Evolutionary conservation across 2,113 vertebrate species (phyloP).

Genomic region (Tichodroma muraria): DNA sequence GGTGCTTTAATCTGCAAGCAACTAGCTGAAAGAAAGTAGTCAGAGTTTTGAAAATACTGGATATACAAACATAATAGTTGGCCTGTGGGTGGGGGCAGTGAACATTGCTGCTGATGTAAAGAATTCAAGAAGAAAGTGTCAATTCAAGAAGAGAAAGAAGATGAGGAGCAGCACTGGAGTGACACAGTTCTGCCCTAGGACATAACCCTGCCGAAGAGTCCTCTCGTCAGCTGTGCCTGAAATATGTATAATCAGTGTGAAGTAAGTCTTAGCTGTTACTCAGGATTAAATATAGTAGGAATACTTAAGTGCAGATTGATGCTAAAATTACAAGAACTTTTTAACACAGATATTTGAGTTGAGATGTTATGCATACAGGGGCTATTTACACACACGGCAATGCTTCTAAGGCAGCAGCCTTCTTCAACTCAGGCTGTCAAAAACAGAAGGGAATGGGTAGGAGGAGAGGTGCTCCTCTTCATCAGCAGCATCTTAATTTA

Average conservation of each 20-base stretch:
- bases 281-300: not conserved
- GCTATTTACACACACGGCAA: not conserved
- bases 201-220: not conserved
- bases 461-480: not conserved
- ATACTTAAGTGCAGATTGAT: not conserved
- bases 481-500: not conserved
- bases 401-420: not conserved
- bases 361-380: not conserved
- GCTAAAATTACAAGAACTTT: not conserved
- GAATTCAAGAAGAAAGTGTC: conserved; percentile 20
- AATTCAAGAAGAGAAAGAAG: not conserved
- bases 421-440: not conserved
- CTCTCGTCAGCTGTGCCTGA: not conserved
- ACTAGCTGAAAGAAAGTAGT: not conserved
- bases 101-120: not conserved
- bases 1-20: not conserved
- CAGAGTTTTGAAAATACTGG: not conserved
- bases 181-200: conserved; percentile 14
- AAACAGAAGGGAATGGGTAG: not conserved
- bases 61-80: not conserved
- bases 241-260: not conserved
- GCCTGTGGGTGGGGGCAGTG: not conserved
- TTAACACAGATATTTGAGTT: not conserved
- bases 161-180: not conserved
- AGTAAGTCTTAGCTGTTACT: not conserved